Percentiles rank a stretch among this genome's conserved stretches.
These are phyloP conservation scores for Aselliscus stoliczkanus DNA, from an alignment of 2,797 vertebrate species.

Conservation along the genomic window DNA sequence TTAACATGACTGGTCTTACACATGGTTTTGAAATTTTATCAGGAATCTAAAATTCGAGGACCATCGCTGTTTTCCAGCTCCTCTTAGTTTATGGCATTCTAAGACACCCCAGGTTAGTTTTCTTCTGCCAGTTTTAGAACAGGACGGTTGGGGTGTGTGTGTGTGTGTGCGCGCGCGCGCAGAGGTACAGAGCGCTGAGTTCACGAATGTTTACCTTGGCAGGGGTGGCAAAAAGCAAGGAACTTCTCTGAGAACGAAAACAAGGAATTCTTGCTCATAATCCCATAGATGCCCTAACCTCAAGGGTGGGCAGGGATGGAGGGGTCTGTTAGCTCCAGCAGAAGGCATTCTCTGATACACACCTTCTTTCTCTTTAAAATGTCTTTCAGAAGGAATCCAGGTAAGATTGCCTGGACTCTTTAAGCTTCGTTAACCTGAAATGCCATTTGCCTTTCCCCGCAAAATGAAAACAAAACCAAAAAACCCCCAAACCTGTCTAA, in stretches of 20 bases:
- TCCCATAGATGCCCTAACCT: neutral
- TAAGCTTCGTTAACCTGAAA: neutral
- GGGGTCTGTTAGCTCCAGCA: neutral
- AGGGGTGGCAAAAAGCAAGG: neutral
- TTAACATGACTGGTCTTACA: neutral
- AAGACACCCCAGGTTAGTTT: neutral
- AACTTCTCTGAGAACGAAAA: neutral
- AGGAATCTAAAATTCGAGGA: neutral
- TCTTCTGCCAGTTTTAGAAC: neutral
- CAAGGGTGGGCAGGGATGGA: neutral
- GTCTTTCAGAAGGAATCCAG: neutral
- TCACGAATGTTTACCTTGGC: neutral
- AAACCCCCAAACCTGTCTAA: neutral
- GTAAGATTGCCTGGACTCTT: neutral
- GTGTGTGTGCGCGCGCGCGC: accelerated
- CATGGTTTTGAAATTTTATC: neutral
- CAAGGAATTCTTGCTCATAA: neutral
- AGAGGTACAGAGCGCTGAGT: neutral
- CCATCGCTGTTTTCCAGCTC: neutral
- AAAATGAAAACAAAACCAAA: neutral
- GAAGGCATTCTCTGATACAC: neutral
- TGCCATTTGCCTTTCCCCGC: neutral
- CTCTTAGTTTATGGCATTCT: neutral
- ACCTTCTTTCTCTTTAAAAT: neutral
- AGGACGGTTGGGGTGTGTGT: neutral